Evolutionary conservation across 2,113 vertebrate species (phyloP), one percentile per base, ranked within the genome.

Genomic region (Rhombomys opimus): DNA sequence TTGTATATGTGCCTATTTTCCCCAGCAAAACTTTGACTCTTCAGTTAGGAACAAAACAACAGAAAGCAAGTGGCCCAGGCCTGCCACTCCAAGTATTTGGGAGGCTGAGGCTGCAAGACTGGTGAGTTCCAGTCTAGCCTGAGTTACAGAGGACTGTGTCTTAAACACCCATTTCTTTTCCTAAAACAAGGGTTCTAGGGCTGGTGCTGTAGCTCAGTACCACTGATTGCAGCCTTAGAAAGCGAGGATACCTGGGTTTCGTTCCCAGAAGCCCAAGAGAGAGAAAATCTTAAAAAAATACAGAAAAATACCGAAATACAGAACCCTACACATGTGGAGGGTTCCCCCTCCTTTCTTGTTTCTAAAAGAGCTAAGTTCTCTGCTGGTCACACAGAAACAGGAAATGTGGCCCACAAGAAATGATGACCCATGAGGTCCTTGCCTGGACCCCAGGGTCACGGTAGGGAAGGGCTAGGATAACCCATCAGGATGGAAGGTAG

Each of bases 351-450:
- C 12, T 13, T 80, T 38, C 22, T 68, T 91, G 38, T 88, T 90
- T 30, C 46, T 94, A 52, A 84, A 54, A 81, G 87, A 77, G 73
- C 59, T 72, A 61, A 75, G 85, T 61, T 91, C 78, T 57, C 57
- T 75, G 67, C n/a, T 84, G 80, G 38, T 67, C 23, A 27, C 82
- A 89, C n/a, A 52, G 27, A 70, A 65, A 50, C 86, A 94, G 95
- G 95, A 97, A 96, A 91, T 14, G 30, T 52, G 91, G 70, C 38
- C 5, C 2, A 7, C 54, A 93, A 97, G 96, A 98, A 98, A 70
- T 61, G 32, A 4, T 6, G 41, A 81, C 46, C 73, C 35, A 25
- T 46, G 27, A 68, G 2, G 68, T 72, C 81, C 59, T 72, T 57
- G 63, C 82, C 52, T 32, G 91, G 41, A 54, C 68, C 61, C 1